Evolutionary conservation across 2,797 vertebrate species (phyloP).

Genomic region (Hydrocynus forskahlii): DNA sequence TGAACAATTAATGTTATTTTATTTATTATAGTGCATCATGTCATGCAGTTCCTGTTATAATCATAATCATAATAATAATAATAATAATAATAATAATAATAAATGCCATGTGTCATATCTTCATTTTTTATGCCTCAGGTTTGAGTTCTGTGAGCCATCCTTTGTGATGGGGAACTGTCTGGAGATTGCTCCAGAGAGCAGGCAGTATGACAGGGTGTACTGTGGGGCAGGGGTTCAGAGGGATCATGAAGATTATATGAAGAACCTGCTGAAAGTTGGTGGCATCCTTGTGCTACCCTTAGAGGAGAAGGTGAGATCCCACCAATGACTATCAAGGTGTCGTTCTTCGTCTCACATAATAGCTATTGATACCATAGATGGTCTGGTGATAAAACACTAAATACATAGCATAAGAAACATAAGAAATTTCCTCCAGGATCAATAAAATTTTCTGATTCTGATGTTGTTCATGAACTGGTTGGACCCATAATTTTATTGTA

Average conservation of each 20-base stretch:
- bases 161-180: constrained; percentile 95
- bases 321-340: too few relatives aligned
- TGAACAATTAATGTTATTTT: not conserved
- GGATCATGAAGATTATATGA: constrained; percentile 96
- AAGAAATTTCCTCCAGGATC: too few relatives aligned
- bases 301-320: constrained; percentile 88
- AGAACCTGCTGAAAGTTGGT: constrained; percentile 91
- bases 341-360: too few relatives aligned
- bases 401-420: too few relatives aligned
- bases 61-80: not conserved
- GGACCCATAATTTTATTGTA: too few relatives aligned
- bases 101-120: too few relatives aligned
- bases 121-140: constrained; percentile 72
- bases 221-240: constrained; percentile 96
- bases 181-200: constrained; percentile 89
- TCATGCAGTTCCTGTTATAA: not conserved
- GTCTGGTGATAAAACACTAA: too few relatives aligned
- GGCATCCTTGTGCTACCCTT: constrained; percentile 96
- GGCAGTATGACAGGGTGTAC: constrained; percentile 94
- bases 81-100: too few relatives aligned
- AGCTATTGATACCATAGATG: too few relatives aligned
- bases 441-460: too few relatives aligned
- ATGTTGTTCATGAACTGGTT: too few relatives aligned
- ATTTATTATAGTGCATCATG: not conserved
- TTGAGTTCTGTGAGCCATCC: constrained; percentile 95